Evolutionary conservation across 2,888 invertebrate species (phyloP), one percentile per base, ranked within the genome.

Genomic region (Lasioglossum zephyrum): DNA sequence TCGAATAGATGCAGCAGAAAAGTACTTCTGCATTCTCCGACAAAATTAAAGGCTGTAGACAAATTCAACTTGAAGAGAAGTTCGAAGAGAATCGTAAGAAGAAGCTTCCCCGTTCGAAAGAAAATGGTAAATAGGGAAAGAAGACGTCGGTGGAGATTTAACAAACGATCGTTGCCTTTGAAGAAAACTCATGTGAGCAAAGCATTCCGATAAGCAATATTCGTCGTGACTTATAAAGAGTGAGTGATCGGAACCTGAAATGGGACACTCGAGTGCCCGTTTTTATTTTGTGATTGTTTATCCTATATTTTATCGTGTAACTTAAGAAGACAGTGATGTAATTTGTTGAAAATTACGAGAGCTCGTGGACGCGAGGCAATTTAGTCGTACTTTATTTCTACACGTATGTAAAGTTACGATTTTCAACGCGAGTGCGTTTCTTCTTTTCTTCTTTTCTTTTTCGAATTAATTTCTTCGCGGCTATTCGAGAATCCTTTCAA

Each of bases 341-440:
- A 72, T 63, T 73, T 77, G 66, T 63, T 36, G 47, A n/a, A n/a
- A 22, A 31, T 41, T 26, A 49, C 60, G 36, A 69, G 69, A 77
- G 69, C 39, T 22, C 26, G 70, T 44, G 73, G 4, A 75, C 49
- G 74, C 66, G 79, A 72, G 72, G 79, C 82, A 85, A 36, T 36
- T 85, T 85, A 82, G 66, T 31, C 53, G 39, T 87, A 87, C 11
- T 82, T 87, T 87, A 85, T 85, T 85, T 77, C 26, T 63, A 63
- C 63, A 73, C 77, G 53, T 77, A 63, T 57, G 53, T 73, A 39
- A 73, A 69, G 47, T 69, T n/a, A 57, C 31, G 31, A 66, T n/a
- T 31, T 53, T n/a, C 31, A 53, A 53, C 57, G 77, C 63, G 85
- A 69, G 70, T 73, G 78, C 53, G 41, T 16, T 74, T 78, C 36